Conservation (phyloP, 2,888 invertebrate species). For the Prenolepis imparis region DNA sequence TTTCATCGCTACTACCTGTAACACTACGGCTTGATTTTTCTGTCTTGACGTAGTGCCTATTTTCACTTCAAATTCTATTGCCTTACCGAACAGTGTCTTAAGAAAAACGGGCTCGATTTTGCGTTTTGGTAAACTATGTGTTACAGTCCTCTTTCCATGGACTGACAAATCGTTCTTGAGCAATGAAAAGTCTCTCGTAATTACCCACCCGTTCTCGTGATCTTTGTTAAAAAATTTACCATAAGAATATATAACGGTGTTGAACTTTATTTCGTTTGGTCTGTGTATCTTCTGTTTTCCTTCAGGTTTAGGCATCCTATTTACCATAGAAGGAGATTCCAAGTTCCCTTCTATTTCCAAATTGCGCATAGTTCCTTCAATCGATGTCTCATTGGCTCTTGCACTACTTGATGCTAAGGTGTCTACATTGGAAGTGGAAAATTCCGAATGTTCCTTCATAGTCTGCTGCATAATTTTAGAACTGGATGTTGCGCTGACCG, state of each 20-base stretch:
- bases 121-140: background rate
- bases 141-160: background rate
- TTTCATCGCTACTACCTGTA: constrained; percentile 14
- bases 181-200: background rate
- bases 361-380: background rate
- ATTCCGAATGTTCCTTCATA: background rate
- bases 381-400: background rate
- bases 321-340: background rate
- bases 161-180: background rate
- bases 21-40: background rate
- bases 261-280: background rate
- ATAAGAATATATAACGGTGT: constrained; percentile 38
- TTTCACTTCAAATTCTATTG: constrained; percentile 53
- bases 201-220: background rate
- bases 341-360: background rate
- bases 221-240: constrained; percentile 37
- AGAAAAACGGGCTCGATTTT: constrained; percentile 45
- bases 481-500: background rate
- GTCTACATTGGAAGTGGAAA: background rate
- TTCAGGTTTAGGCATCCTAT: background rate
- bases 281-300: background rate
- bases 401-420: background rate
- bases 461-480: background rate
- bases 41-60: constrained; percentile 14
- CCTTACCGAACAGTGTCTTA: constrained; percentile 9